Evolutionary conservation across 2,888 invertebrate genomes (phyloP), one percentile per base, ranked within the genome.

Genomic region (Ligdia adustata): DNA sequence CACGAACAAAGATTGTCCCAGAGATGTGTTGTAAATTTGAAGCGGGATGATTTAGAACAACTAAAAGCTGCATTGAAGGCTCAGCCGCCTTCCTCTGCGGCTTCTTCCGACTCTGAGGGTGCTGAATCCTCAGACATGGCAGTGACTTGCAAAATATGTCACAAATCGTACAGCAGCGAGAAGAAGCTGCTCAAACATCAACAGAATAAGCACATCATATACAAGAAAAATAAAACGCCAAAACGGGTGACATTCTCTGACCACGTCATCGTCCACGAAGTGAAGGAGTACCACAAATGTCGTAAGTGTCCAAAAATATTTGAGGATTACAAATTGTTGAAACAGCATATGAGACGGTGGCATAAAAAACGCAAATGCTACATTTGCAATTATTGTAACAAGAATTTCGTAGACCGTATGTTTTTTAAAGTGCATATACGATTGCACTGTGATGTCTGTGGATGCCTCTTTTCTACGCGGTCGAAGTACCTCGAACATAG

Each of bases 291-390:
- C 42, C 82, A 87, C 27, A 76, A 77, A 46, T 89, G 90, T 50
- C 69, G 83, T 11, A 89, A 88, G 52, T 90, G 89, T 31, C 61
- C 81, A 0, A 80, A 75, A 40, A 79, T 85, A 47, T 89, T 81
- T 52, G 72, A 82, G 52, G 52, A 69, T 1, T 82, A 88, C 39
- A 59, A 66, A 33, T 60, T 62, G 0, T 53, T 90, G 1, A 82
- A 79, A 40, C 32, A 14, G 0, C 90, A 89, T 13, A 82, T 73
- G 67, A 84, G 76, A 47, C 56, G 58, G 1, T 52, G 57, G 0
- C 89, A 90, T 40, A 85, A 77, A 52, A 89, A 87, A 55, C 76
- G 84, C 4, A 88, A 82, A 60, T 81, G 82, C 35, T 90, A 88
- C 41, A 79, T 84, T n/a, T 90, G 89, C 47, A 60, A 84, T 49